Percentiles rank a stretch among this genome's conserved stretches.
These are phyloP conservation scores for Andrena flavipes DNA, from an alignment of 2,888 invertebrate species.

Conservation along the genomic window DNA sequence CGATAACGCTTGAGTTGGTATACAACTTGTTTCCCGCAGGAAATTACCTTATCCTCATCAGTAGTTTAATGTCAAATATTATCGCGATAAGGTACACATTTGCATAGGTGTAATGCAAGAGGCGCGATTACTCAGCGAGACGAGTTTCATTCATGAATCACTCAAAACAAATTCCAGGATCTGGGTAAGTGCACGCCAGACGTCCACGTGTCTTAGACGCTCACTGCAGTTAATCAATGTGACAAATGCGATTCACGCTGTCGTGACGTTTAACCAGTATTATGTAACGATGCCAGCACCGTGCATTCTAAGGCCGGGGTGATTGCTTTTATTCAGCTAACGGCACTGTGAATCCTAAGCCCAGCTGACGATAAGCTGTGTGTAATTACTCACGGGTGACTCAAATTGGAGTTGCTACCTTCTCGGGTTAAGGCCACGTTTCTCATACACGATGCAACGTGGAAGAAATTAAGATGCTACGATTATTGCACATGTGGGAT, in stretches of 20 bases:
- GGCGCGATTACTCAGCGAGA: neutral
- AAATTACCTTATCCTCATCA: no score
- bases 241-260: slow-evolving; percentile 12
- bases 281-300: slow-evolving; percentile 1
- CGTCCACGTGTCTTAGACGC: neutral
- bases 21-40: no score
- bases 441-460: neutral
- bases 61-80: neutral
- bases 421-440: neutral
- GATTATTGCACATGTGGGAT: no score
- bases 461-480: neutral
- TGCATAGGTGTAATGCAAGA: neutral
- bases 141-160: slow-evolving; percentile 1
- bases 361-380: neutral
- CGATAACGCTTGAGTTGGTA: neutral
- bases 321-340: slow-evolving; percentile 20
- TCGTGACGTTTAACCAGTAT: neutral
- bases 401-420: neutral
- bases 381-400: neutral
- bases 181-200: neutral
- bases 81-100: neutral
- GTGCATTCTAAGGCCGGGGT: neutral
- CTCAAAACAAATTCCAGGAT: neutral
- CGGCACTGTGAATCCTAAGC: neutral
- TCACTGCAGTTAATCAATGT: slow-evolving; percentile 1